These are phyloP conservation scores for Lethenteron reissneri DNA, from an alignment of 2,113 vertebrate genomes.

Conservation along the genomic window DNA sequence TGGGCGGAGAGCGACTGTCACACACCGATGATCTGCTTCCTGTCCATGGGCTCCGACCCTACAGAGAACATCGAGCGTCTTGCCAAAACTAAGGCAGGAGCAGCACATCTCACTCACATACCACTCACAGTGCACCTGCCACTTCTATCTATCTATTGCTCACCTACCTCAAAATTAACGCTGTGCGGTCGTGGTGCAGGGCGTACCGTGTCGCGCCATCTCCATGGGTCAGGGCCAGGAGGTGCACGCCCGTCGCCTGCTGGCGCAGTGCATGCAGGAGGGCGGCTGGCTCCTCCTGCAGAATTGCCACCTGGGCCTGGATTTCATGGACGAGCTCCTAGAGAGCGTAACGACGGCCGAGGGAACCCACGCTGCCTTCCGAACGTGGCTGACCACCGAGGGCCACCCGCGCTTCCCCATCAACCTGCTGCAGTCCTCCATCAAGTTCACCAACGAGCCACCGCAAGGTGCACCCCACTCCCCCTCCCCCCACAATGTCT, in stretches of 20 bases:
- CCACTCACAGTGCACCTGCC: not conserved
- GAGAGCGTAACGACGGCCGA: conserved; percentile 26
- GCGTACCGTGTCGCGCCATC: conserved; percentile 28
- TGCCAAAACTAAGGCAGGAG: conserved; percentile 34
- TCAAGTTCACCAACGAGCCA: conserved; percentile 57
- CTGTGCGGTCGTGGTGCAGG: conserved; percentile 18
- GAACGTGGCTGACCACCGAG: conserved; percentile 50
- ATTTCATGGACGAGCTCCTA: conserved; percentile 43
- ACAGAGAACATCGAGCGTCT: conserved; percentile 44
- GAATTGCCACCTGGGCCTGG: conserved; percentile 50
- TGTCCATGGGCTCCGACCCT: conserved; percentile 48
- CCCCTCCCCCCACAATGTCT: too few relatives aligned
- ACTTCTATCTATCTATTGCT: not conserved
- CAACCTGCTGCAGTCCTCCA: conserved; percentile 40
- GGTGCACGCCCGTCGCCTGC: conserved; percentile 34
- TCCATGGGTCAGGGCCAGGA: conserved; percentile 65
- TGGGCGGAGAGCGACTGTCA: conserved; percentile 30
- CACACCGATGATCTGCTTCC: conserved; percentile 38
- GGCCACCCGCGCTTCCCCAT: conserved; percentile 39
- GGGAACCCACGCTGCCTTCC: conserved; percentile 21
- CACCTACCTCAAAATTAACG: not conserved
- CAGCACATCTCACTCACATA: not conserved
- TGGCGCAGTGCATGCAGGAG: conserved; percentile 34
- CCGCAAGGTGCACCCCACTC: conserved; percentile 27
- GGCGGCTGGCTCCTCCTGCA: conserved; percentile 56